phyloP scores from a whole-genome alignment of 2,797 vertebrate species.

The Anas bahamensis region DNA sequence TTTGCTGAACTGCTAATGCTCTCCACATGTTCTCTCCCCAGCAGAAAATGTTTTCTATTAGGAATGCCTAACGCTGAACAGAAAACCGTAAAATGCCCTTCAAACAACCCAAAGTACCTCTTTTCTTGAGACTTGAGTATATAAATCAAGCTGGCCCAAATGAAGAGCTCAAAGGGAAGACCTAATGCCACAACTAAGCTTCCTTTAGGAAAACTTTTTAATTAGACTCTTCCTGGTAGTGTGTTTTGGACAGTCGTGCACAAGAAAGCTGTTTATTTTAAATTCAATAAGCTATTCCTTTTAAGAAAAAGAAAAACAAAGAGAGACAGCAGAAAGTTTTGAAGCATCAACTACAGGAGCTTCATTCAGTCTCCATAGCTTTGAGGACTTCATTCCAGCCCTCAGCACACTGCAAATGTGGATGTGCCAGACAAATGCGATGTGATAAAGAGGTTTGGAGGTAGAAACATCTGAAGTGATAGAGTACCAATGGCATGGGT shows the following conservation, averaged over 20 bases:
- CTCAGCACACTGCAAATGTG: neutral
- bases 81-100: slow-evolving; percentile 42
- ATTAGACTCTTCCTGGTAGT: neutral
- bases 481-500: neutral
- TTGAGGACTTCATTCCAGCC: neutral
- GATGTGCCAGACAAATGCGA: neutral
- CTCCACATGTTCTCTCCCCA: slow-evolving; percentile 58
- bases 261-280: neutral
- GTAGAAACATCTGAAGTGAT: neutral
- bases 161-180: neutral
- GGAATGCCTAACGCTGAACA: slow-evolving; percentile 48
- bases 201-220: neutral
- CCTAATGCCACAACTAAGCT: neutral
- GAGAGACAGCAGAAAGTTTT: neutral
- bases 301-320: neutral
- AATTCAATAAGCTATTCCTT: neutral
- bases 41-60: slow-evolving; percentile 61
- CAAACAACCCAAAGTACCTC: neutral
- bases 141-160: neutral
- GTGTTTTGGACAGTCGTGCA: neutral
- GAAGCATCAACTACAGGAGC: neutral
- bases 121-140: neutral
- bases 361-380: neutral
- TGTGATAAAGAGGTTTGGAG: neutral
- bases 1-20: slow-evolving; percentile 64